Percentiles rank a stretch among this genome's conserved stretches.
phyloP scores from a whole-genome alignment of 1,140 invertebrate species.

The Monochamus saltuarius region DNA sequence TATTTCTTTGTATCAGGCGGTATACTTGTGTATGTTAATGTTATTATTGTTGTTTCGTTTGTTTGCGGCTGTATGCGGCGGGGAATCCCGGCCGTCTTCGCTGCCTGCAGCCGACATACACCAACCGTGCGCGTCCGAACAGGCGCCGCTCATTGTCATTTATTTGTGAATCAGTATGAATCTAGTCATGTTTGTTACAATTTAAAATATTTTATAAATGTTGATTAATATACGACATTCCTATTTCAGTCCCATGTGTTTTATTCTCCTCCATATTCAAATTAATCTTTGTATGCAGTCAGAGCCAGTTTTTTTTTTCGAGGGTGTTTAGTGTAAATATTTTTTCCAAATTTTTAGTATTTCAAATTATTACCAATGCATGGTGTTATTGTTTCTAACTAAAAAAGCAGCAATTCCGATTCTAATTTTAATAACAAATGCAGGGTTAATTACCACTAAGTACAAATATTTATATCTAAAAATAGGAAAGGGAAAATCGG shows the following conservation, averaged over 20 bases:
- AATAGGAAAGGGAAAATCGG: too few relatives aligned
- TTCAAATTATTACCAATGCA: too few relatives aligned
- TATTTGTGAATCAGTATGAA: conserved; percentile 55
- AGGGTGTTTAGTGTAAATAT: too few relatives aligned
- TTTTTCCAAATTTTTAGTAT: too few relatives aligned
- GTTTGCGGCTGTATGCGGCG: conserved; percentile 23
- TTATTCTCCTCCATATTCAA: conserved; percentile 6
- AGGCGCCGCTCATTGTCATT: conserved; percentile 50
- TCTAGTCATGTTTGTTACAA: conserved; percentile 56
- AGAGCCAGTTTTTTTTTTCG: too few relatives aligned
- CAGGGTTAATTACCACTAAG: too few relatives aligned
- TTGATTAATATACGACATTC: conserved; percentile 56
- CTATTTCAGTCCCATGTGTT: conserved; percentile 46
- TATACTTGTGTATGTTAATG: conserved; percentile 47
- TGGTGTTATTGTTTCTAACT: too few relatives aligned
- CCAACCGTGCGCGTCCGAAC: conserved; percentile 25
- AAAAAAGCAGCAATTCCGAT: too few relatives aligned
- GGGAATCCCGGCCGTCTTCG: conserved; percentile 32
- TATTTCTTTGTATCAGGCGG: conserved; percentile 41
- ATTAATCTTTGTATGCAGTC: too few relatives aligned
- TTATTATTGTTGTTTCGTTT: conserved; percentile 45
- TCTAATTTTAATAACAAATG: too few relatives aligned
- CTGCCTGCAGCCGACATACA: conserved; percentile 11
- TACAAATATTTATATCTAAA: too few relatives aligned
- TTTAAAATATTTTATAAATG: conserved; percentile 57